Percentiles rank a stretch among this genome's conserved stretches.
Conservation (phyloP, 2,888 invertebrate species). For the Corbicula japonica region DNA sequence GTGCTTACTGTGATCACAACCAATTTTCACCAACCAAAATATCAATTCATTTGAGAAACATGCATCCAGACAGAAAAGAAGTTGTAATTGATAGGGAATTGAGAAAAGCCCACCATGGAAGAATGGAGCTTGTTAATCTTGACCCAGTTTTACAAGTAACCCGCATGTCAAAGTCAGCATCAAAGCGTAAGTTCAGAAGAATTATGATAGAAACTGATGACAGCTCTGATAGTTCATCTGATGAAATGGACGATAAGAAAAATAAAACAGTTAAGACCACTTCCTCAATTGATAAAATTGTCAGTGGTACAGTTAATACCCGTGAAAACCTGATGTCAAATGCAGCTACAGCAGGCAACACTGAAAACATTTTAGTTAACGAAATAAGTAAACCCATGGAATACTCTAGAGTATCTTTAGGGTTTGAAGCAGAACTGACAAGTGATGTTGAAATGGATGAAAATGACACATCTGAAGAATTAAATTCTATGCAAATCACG, state of each 20-base stretch:
- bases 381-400: no score
- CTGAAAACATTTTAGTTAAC: no score
- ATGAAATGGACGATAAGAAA: conserved; percentile 10
- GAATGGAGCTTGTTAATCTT: conserved; percentile 49
- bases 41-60: conserved; percentile 46
- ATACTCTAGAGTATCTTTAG: no score
- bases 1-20: conserved; percentile 72
- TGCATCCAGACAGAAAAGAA: conserved; percentile 52
- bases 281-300: no score
- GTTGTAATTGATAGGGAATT: conserved; percentile 49
- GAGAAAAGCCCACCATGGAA: conserved; percentile 31
- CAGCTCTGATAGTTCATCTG: conserved; percentile 34
- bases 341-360: no score
- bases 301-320: no score
- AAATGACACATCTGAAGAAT: no score
- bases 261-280: no score
- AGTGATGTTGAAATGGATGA: no score
- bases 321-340: no score
- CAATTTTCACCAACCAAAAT: conserved; percentile 55
- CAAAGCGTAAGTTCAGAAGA: conserved; percentile 34
- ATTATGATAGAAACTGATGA: conserved; percentile 45
- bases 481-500: no score
- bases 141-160: conserved; percentile 43
- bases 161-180: conserved; percentile 8
- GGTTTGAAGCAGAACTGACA: no score